Evolutionary conservation across 2,113 vertebrate species (phyloP), one percentile per base, ranked within the genome.

Genomic region (Butorides virescens): DNA sequence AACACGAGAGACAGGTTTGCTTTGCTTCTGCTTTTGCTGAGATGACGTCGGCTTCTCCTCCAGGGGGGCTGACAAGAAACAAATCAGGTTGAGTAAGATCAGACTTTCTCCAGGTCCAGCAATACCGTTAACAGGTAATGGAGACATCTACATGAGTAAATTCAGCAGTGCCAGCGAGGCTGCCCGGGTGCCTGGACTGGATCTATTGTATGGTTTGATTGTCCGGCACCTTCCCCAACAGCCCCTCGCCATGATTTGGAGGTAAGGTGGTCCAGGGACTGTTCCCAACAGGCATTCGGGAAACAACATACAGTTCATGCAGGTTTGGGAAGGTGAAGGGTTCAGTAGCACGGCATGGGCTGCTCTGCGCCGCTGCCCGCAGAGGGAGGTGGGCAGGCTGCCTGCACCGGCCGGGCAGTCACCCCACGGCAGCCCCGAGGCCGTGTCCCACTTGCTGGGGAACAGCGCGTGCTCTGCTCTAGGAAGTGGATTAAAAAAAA

Each of bases 381-480:
- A 10, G 14, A 21, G 0, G 2, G 63, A 34, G 34, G 29, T 4
- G 4, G 68, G 44, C 32, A n/a, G 34, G 12, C 62, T 85, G 61
- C 75, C 61, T 52, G 56, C 44, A 15, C 21, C 2, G 2, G 36
- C 39, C 2, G 3, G 14, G 50, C 7, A 4, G 12, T 74, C 37
- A 37, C 18, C 36, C 44, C 23, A 42, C 0, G 18, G 44, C 62
- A 75, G 30, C 63, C 34, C 62, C 4, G 2, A 29, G 1, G 0
- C 59, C 0, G 0, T 23, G 42, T 53, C 29, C 58, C 17, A 3
- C 50, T 86, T 58, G 12, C 3, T 15, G 20, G 50, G 42, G 29
- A 58, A n/a, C 2, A 2, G 55, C 0, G 0, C 0, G 0, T 79
- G 27, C 53, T 65, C 34, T 88, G 46, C 17, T 50, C 49, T 50